A percentile compares a stretch with the other conserved stretches of the same genome.
Conservation (phyloP, 2,888 invertebrate species). For the Elgonia sp. region DNA sequence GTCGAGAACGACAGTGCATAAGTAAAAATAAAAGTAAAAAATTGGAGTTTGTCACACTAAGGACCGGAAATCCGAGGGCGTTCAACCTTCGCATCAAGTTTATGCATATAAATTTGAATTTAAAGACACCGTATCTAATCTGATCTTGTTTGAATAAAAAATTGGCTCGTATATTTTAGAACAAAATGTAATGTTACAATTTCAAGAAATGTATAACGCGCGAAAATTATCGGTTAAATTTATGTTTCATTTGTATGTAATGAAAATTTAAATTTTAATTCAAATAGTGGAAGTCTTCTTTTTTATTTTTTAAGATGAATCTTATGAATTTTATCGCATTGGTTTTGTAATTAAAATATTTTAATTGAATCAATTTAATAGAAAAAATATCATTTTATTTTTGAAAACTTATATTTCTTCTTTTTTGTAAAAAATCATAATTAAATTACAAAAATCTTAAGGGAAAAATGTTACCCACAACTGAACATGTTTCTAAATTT, state of each 20-base stretch:
- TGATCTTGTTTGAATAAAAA: slow-evolving; percentile 1
- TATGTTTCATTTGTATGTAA: no score
- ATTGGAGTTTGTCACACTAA: slow-evolving; percentile 78
- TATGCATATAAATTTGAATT: slow-evolving; percentile 82
- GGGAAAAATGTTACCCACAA: no score
- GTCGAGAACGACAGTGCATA: slow-evolving; percentile 61
- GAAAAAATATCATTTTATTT: no score
- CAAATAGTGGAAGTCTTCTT: no score
- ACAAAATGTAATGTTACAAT: not conserved
- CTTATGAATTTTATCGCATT: no score
- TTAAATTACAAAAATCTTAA: no score
- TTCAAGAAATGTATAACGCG: not conserved
- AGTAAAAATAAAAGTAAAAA: slow-evolving; percentile 77
- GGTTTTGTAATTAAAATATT: not conserved
- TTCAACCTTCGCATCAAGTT: slow-evolving; percentile 84
- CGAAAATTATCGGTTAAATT: not conserved
- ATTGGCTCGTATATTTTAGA: not conserved
- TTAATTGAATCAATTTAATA: no score
- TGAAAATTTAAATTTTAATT: not conserved
- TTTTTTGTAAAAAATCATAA: no score
- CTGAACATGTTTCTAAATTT: no score
- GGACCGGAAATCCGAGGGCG: slow-evolving; percentile 86
- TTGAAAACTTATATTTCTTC: no score
- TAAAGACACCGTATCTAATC: slow-evolving; percentile 83
- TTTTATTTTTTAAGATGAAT: no score